Evolutionary conservation across 2,113 vertebrate genomes (phyloP).

Genomic region (Panthera uncia): DNA sequence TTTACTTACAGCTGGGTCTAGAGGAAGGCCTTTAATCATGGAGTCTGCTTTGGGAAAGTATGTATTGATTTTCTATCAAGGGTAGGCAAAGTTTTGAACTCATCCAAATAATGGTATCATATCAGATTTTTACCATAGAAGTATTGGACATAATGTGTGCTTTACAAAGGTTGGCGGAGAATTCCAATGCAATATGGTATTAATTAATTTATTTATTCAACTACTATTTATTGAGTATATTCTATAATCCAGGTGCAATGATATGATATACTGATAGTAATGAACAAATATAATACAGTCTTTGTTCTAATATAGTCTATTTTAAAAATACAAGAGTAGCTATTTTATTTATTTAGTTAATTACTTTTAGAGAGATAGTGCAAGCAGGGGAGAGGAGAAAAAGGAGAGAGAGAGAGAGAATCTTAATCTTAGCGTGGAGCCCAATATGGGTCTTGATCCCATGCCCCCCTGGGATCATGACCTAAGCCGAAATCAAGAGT

Average conservation of each 20-base stretch:
- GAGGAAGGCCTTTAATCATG: neutral
- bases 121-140: neutral
- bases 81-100: neutral
- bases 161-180: neutral
- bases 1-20: neutral
- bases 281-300: neutral
- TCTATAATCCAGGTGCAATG: neutral
- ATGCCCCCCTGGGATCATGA: too few species aligned
- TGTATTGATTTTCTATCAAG: constrained; percentile 16
- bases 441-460: too few species aligned
- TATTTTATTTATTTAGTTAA: neutral
- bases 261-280: neutral
- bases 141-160: neutral
- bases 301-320: neutral
- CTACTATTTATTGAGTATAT: constrained; percentile 11
- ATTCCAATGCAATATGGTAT: neutral
- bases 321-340: neutral
- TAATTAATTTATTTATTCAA: neutral
- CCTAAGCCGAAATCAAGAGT: too few species aligned
- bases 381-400: too few species aligned
- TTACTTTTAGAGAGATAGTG: too few species aligned
- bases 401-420: too few species aligned
- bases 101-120: neutral
- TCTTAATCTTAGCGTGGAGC: too few species aligned
- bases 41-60: neutral